Evolutionary conservation across 1,140 invertebrate species (phyloP).

Genomic region (Drosophila ogumai): DNA sequence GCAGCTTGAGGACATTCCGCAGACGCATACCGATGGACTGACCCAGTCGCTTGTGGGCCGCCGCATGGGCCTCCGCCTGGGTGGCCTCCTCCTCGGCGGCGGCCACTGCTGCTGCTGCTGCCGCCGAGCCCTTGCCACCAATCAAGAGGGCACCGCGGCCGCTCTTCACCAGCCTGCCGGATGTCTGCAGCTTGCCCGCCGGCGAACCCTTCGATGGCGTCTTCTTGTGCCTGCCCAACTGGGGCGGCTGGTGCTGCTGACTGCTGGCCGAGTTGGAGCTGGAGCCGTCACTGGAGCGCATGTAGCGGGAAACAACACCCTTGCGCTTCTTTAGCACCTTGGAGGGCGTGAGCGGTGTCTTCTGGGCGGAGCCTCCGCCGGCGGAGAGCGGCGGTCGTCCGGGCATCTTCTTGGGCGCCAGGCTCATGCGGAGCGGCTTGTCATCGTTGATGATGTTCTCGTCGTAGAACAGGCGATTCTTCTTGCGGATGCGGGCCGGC

Average conservation of each 20-base stretch:
- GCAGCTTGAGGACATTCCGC: slow-evolving; percentile 98
- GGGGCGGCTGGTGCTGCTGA: slow-evolving; percentile 4
- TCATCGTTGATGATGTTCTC: slow-evolving; percentile 94
- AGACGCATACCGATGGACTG: slow-evolving; percentile 95
- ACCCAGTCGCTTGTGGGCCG: slow-evolving; percentile 87
- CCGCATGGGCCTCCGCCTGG: slow-evolving; percentile 49
- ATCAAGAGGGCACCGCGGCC: slow-evolving; percentile 1
- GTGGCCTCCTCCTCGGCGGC: slow-evolving; percentile 41
- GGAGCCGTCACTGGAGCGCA: slow-evolving; percentile 79
- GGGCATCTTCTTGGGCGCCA: slow-evolving; percentile 85
- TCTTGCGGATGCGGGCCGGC: slow-evolving; percentile 95
- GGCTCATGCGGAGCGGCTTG: slow-evolving; percentile 88
- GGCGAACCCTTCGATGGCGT: slow-evolving; percentile 21
- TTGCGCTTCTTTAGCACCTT: slow-evolving; percentile 86
- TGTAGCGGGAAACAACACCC: slow-evolving; percentile 76
- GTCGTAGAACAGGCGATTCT: slow-evolving; percentile 95
- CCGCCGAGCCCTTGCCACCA: slow-evolving; percentile 32
- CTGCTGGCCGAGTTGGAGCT: slow-evolving; percentile 45
- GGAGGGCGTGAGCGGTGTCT: slow-evolving; percentile 75
- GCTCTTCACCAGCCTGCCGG: slow-evolving; percentile 18
- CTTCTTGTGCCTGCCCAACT: slow-evolving; percentile 34
- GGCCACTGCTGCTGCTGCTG: slow-evolving; percentile 33
- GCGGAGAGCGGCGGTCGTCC: slow-evolving; percentile 39
- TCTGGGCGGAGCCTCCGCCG: slow-evolving; percentile 68
- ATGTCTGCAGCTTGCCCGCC: not conserved